Evolutionary conservation across 2,888 invertebrate species (phyloP).

Genomic region (Stictocephala bisonia): DNA sequence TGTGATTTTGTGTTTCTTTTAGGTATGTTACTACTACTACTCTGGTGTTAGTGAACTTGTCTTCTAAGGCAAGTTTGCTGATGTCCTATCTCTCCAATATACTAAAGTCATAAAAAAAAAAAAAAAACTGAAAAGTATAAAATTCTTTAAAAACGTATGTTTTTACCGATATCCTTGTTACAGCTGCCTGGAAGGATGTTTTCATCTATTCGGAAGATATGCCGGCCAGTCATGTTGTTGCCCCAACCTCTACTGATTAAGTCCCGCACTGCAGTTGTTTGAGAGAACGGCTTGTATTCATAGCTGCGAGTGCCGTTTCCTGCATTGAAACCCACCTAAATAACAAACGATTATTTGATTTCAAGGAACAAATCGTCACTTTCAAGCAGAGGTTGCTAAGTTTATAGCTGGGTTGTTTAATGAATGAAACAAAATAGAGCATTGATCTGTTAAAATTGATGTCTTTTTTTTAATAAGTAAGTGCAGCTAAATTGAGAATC

Average conservation of each 20-base stretch:
- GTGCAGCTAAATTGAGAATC: no score
- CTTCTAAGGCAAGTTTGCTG: no score
- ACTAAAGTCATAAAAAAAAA: no score
- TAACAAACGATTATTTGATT: background rate
- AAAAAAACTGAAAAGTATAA: no score
- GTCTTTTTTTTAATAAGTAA: no score
- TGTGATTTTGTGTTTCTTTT: no score
- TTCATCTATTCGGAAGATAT: conserved; percentile 95
- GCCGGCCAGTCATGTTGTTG: conserved; percentile 89
- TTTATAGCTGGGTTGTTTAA: background rate
- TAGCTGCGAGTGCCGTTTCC: conserved; percentile 93
- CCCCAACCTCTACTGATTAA: conserved; percentile 87
- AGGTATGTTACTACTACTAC: no score
- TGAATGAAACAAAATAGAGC: no score
- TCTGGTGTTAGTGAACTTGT: no score
- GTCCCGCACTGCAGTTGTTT: conserved; percentile 85
- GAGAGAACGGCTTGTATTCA: conserved; percentile 92
- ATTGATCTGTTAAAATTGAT: no score
- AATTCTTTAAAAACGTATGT: background rate
- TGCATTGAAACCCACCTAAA: conserved; percentile 93
- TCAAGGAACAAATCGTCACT: background rate
- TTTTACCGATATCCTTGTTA: conserved; percentile 85
- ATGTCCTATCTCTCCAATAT: no score
- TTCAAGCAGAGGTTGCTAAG: background rate
- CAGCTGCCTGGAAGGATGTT: conserved; percentile 93